Evolutionary conservation across 2,797 vertebrate species (phyloP), one percentile per base, ranked within the genome.

Genomic region (Halcyon badia): DNA sequence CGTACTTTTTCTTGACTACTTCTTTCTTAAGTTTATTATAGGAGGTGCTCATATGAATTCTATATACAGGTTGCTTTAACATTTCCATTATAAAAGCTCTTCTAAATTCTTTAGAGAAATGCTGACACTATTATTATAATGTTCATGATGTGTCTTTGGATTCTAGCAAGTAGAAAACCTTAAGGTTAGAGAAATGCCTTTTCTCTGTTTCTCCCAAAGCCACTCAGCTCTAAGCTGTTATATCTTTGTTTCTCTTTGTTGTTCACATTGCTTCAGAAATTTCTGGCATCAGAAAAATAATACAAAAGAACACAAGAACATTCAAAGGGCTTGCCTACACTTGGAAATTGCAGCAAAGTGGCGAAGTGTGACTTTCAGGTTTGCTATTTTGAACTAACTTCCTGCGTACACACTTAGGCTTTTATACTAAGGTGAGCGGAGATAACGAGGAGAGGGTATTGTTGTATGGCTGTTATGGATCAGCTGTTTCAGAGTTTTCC

Each of bases 81-180:
- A 87, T 97, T 94, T 96, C 84, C 76, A 72, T 86, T 88, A 76
- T 88, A 94, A 96, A 94, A 95, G 39, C 82, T 89, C 61, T 78
- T 94, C 46, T 91, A 73, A 92, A n/a, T 54, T 61, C 72, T 93
- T 81, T 17, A 57, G 79, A 92, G 70, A 92, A 94, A 83, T 48
- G 49, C 71, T 92, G 87, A 81, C 46, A 58, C 65, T 90, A 14
- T 90, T 91, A 86, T 91, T 94, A 85, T 72, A 66, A 60, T 51
- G 76, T 78, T 76, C 66, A 56, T 87, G 64, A 66, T 77, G 24
- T 46, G n/a, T 77, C 82, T 96, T 92, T 90, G 64, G 57, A 83
- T 88, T 91, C 58, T 69, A 52, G 56, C 56, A 93, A 89, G 66
- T 20, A 81, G 65, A 86, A 94, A 91, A 28, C 44, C 61, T 80